Conservation (phyloP, 2,888 invertebrate genomes). For the Calliscelio sp. region DNA sequence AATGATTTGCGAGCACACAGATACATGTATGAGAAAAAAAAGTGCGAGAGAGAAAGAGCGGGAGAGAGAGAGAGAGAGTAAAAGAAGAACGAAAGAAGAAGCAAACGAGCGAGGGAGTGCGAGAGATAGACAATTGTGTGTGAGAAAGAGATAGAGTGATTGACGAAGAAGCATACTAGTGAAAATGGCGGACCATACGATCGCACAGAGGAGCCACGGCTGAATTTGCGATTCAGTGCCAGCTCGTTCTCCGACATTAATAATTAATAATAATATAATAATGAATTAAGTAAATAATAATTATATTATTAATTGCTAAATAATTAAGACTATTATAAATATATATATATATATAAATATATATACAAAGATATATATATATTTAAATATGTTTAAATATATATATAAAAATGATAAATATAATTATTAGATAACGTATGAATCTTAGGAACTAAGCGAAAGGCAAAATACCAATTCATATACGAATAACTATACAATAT, state of each 20-base stretch:
- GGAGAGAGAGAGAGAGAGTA: constrained; percentile 9
- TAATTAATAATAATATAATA: constrained; percentile 83
- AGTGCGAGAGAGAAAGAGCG: constrained; percentile 17
- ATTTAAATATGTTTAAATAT: constrained; percentile 78
- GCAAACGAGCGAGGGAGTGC: constrained; percentile 28
- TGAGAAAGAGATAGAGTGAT: too few relatives aligned
- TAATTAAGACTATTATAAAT: constrained; percentile 83
- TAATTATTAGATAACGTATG: constrained; percentile 83
- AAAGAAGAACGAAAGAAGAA: too few relatives aligned
- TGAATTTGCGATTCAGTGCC: constrained; percentile 84
- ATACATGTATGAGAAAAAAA: constrained; percentile 31
- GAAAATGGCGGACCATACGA: constrained; percentile 68
- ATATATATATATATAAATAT: constrained; percentile 75
- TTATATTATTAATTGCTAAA: constrained; percentile 84
- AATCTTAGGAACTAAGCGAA: constrained; percentile 81
- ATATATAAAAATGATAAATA: constrained; percentile 80
- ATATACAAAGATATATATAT: constrained; percentile 70
- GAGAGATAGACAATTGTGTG: constrained; percentile 15
- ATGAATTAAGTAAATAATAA: constrained; percentile 83
- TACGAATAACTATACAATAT: constrained; percentile 79
- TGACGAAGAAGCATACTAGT: constrained; percentile 62
- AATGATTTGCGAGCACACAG: constrained; percentile 39
- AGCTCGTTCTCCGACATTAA: constrained; percentile 85
- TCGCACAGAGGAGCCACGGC: constrained; percentile 78
- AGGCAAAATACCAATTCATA: constrained; percentile 81